Percentiles rank a stretch among this genome's conserved stretches.
Evolutionary conservation across 2,888 invertebrate species (phyloP).

Genomic region (Agonopterix arenella): DNA sequence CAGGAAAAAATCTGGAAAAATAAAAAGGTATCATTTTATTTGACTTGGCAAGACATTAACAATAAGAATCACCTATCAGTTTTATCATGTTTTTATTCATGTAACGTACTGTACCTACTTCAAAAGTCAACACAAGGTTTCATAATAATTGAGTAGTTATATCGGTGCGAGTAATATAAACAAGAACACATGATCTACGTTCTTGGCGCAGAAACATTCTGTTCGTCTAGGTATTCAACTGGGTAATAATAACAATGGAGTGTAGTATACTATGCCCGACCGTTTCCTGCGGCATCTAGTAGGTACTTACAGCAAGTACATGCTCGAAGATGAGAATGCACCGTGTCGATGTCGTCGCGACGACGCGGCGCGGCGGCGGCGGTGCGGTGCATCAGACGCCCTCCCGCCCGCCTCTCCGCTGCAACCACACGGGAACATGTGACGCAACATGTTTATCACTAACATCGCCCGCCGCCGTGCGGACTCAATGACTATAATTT

Average conservation of each 20-base stretch:
- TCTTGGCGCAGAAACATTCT: slow-evolving; percentile 6
- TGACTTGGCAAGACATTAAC: no score
- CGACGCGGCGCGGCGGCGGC: slow-evolving; percentile 35
- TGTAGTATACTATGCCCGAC: not conserved
- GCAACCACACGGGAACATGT: slow-evolving; percentile 17
- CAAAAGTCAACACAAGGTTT: no score
- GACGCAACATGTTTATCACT: slow-evolving; percentile 46
- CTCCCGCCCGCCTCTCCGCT: slow-evolving; percentile 16
- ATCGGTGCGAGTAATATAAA: not conserved
- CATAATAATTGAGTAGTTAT: no score
- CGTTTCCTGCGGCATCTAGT: not conserved
- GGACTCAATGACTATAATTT: slow-evolving; percentile 47
- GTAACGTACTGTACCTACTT: no score
- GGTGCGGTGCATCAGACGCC: slow-evolving; percentile 27
- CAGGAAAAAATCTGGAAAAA: slow-evolving; percentile 3
- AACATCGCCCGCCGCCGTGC: slow-evolving; percentile 26
- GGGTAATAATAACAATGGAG: slow-evolving; percentile 4
- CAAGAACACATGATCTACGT: slow-evolving; percentile 1
- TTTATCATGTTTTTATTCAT: no score
- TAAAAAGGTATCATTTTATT: no score
- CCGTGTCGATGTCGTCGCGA: not conserved
- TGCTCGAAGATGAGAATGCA: not conserved
- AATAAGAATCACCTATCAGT: no score
- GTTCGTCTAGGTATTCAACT: slow-evolving; percentile 2
- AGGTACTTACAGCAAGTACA: no score